Conservation (phyloP, 2,888 invertebrate genomes). For the Cosmorhoe ocellata region DNA sequence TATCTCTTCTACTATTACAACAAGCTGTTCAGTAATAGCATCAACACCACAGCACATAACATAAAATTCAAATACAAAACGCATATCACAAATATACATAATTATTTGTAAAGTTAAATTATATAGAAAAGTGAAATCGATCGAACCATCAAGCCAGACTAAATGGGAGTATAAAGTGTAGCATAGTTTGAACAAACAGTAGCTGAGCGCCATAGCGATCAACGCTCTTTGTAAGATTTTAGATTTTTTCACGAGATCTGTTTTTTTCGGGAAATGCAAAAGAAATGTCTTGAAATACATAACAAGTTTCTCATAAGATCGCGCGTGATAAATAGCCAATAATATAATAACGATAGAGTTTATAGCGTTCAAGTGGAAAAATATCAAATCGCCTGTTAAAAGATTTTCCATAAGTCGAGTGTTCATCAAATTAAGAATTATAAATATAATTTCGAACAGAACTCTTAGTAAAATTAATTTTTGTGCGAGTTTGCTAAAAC, state of each 20-base stretch:
- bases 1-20: neutral
- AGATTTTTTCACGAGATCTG: neutral
- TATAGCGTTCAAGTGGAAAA: neutral
- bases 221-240: neutral
- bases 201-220: neutral
- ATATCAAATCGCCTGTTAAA: neutral
- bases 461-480: slow-evolving; percentile 6
- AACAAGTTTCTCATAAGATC: slow-evolving; percentile 3
- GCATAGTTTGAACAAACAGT: neutral
- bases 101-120: neutral
- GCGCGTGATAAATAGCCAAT: slow-evolving; percentile 10
- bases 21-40: slow-evolving; percentile 2
- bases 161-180: neutral
- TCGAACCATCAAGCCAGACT: too few relatives aligned
- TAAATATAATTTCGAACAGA: neutral
- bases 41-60: slow-evolving; percentile 11
- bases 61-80: slow-evolving; percentile 14
- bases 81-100: neutral
- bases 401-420: neutral
- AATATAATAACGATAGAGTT: slow-evolving; percentile 3
- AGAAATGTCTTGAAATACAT: slow-evolving; percentile 3
- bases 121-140: neutral
- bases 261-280: slow-evolving; percentile 12
- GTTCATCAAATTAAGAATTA: neutral
- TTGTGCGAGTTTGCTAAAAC: slow-evolving; percentile 13